Base-by-base conservation (phyloP, 1,140 invertebrate genomes). In the Lethrus apterus region DNA sequence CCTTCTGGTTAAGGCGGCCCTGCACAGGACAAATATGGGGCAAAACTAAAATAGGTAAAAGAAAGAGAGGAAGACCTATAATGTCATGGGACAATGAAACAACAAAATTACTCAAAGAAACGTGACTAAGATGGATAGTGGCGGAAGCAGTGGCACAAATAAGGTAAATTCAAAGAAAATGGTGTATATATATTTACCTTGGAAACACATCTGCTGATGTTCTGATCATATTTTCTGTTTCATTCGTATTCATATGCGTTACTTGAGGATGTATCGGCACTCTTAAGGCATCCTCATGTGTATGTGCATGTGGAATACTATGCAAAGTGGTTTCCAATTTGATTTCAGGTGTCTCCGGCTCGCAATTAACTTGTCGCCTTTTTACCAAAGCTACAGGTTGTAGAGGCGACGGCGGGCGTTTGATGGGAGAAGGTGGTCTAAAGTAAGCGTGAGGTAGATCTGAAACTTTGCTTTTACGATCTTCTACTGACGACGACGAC, bases 241-340 rank as follows among this genome's bases (percentile, higher is more conserved):
- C 59, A 8, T 33, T 62, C 29, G 58, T 59, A 56, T 40, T 64
- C 4, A 60, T 32, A 18, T 60, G 68, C 3, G 64, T 62, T 0
- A 69, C 59, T n/a, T 66, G 64, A 0, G 70, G 70, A 59, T 74
- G 72, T 3, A 72, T 61, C 0, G 77, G 77, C 1, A 81, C 77
- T 43, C 78, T 60, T 26, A 40, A 13, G 0, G 72, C 65, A 14
- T 59, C 41, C 31, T 67, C 62, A 55, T 67, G 9, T 1, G 30
- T 5, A 4, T 14, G 14, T 13, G 44, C 0, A 2, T 15, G 4
- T 21, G 13, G n/a, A 19, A 19, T 9, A 21, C 10, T 36, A 36
- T 17, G 34, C 23, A 41, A 20, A 41, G 20, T 41, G n/a, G 11
- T 41, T 9, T 8, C 23, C 5, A n/a, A 7, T 26, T 26, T 26